phyloP scores from a whole-genome alignment of 2,797 vertebrate genomes.

The Microctenopoma stevenorrisi region DNA sequence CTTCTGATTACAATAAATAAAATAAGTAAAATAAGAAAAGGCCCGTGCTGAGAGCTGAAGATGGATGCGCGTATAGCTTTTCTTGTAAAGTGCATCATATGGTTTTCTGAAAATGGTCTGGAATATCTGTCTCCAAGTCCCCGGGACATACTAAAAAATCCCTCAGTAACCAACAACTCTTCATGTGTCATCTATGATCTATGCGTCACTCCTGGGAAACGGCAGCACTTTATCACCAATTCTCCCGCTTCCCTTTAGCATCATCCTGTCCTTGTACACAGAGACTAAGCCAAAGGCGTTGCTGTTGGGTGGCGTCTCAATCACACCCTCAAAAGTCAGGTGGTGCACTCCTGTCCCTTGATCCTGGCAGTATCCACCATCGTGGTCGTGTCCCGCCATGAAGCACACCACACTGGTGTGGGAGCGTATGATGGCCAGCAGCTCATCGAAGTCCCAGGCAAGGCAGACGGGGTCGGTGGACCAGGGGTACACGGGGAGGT shows the following conservation, averaged over 20 bases:
- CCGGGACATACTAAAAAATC: too few species aligned
- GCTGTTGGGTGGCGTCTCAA: conserved; percentile 88
- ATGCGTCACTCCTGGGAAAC: conserved; percentile 67
- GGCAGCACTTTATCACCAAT: conserved; percentile 82
- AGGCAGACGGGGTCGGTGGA: conserved; percentile 84
- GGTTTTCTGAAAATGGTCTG: not conserved
- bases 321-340: conserved; percentile 89
- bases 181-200: not conserved
- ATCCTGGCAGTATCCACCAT: conserved; percentile 88
- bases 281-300: conserved; percentile 89
- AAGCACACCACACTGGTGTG: conserved; percentile 91
- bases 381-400: conserved; percentile 91
- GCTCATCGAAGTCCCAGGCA: conserved; percentile 90
- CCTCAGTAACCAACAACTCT: not conserved
- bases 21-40: not conserved
- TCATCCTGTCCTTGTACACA: conserved; percentile 90
- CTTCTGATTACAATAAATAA: not conserved
- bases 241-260: conserved; percentile 88
- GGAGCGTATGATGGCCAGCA: conserved; percentile 83
- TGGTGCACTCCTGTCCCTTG: conserved; percentile 86
- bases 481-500: conserved; percentile 89
- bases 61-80: not conserved
- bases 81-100: conserved; percentile 14
- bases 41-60: too few species aligned
- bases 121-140: too few species aligned